phyloP scores from a whole-genome alignment of 37 sponge, comb jelly and placozoan species.

The Amphimedon queenslandica region DNA sequence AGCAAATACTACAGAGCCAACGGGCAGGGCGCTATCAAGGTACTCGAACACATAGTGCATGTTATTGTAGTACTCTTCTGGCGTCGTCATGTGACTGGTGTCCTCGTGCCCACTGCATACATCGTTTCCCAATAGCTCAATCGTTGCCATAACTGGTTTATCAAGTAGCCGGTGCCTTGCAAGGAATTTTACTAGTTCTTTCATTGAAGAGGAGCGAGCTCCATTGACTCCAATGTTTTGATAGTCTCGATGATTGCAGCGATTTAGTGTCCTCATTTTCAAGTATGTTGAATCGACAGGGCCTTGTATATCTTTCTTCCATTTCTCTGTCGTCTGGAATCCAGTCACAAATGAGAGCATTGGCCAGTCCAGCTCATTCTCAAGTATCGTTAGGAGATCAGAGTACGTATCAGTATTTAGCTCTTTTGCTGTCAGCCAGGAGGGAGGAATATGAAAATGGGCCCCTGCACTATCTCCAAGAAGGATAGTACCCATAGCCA shows the following conservation, averaged over 20 bases:
- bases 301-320: constrained; percentile 48
- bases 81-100: constrained; percentile 84
- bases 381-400: constrained; percentile 65
- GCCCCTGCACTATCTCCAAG: constrained; percentile 90
- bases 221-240: constrained; percentile 94
- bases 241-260: constrained; percentile 91
- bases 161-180: constrained; percentile 40
- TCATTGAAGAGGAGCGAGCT: constrained; percentile 64
- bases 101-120: constrained; percentile 82
- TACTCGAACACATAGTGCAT: constrained; percentile 54
- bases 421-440: constrained; percentile 58
- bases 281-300: constrained; percentile 80
- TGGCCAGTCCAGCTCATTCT: constrained; percentile 97
- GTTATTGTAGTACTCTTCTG: constrained; percentile 70
- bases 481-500: constrained; percentile 70
- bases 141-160: constrained; percentile 60
- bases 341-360: constrained; percentile 80
- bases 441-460: constrained; percentile 88
- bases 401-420: constrained; percentile 55
- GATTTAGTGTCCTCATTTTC: constrained; percentile 44
- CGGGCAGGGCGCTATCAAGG: constrained; percentile 62
- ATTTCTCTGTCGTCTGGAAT: constrained; percentile 53
- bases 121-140: constrained; percentile 87
- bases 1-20: constrained; percentile 61
- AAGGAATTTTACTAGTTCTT: constrained; percentile 46